A percentile compares a stretch with the other conserved stretches of the same genome.
phyloP scores from a whole-genome alignment of 2,888 invertebrate species.

The Sesamia inferens region DNA sequence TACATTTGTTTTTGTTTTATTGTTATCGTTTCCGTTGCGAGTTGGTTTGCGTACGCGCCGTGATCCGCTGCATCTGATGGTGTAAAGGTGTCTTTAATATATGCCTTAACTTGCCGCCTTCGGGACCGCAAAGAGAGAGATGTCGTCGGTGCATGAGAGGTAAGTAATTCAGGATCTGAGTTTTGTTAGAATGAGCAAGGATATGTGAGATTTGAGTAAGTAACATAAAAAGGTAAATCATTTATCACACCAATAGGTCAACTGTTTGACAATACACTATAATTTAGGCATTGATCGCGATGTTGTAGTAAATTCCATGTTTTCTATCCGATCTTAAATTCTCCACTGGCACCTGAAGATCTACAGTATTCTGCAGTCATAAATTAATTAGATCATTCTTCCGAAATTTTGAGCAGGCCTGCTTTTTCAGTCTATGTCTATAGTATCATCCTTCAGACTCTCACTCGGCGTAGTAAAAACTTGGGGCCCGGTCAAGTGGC shows the following conservation, averaged over 20 bases:
- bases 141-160: neutral
- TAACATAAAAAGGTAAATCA: slow-evolving; percentile 1
- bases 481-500: slow-evolving; percentile 46
- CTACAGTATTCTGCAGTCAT: too few relatives aligned
- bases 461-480: slow-evolving; percentile 23
- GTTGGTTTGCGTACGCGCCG: slow-evolving; percentile 40
- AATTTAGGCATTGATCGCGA: neutral
- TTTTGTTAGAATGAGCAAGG: slow-evolving; percentile 20
- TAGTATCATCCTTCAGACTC: neutral
- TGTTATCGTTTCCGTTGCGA: slow-evolving; percentile 57
- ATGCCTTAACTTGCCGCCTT: slow-evolving; percentile 4
- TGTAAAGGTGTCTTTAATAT: slow-evolving; percentile 25
- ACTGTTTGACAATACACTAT: neutral
- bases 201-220: neutral
- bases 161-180: slow-evolving; percentile 35
- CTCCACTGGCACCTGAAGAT: too few relatives aligned
- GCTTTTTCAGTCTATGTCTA: neutral
- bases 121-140: slow-evolving; percentile 52
- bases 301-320: neutral
- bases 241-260: slow-evolving; percentile 16
- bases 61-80: slow-evolving; percentile 61
- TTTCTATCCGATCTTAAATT: neutral
- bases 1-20: slow-evolving; percentile 66
- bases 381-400: neutral
- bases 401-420: neutral